These are phyloP conservation scores for Conus canariensis DNA, from an alignment of 2,888 invertebrate genomes.

Conservation along the genomic window DNA sequence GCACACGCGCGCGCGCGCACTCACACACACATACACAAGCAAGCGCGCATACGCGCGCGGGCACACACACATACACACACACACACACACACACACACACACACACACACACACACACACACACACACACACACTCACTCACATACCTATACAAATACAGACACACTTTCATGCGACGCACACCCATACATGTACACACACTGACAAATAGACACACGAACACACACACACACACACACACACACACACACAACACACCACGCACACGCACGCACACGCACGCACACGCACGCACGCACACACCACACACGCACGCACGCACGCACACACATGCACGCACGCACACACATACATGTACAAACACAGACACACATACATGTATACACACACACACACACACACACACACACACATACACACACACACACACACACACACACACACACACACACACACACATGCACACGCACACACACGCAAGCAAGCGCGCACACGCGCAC, in stretches of 20 bases:
- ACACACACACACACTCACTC: background rate
- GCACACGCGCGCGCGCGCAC: background rate
- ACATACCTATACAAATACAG: background rate
- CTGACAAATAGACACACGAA: no score
- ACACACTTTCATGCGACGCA: no score
- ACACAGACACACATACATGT: background rate
- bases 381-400: background rate
- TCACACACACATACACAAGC: background rate
- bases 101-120: background rate
- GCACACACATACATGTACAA: background rate
- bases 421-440: background rate
- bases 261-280: background rate
- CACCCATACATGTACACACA: no score
- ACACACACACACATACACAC: background rate
- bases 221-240: no score
- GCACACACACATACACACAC: background rate
- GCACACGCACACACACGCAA: background rate
- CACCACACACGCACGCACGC: background rate
- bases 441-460: background rate
- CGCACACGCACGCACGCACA: background rate
- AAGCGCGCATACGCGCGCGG: background rate
- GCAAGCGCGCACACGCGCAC: no score
- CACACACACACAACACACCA: background rate
- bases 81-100: background rate
- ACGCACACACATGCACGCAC: background rate